Conservation (phyloP, 2,113 vertebrate genomes). For the Aldabrachelys gigantea region DNA sequence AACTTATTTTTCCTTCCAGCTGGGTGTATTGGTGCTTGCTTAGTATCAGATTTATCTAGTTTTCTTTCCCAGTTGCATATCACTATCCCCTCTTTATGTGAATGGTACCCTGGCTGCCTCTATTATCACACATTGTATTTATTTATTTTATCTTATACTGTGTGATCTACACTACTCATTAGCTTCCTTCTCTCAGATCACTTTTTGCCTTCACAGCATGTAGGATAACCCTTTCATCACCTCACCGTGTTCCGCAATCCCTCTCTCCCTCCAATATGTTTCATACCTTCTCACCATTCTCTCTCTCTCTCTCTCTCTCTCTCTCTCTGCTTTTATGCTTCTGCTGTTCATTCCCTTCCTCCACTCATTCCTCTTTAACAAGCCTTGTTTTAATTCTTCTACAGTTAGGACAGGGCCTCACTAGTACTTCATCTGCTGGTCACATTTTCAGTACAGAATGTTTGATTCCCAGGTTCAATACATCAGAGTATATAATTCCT, state of each 20-base stretch:
- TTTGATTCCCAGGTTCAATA: conserved; percentile 33
- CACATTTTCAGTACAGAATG: neutral
- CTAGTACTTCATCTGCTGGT: neutral
- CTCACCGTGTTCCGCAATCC: conserved; percentile 37
- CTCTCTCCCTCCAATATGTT: neutral
- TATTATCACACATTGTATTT: neutral
- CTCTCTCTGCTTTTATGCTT: conserved; percentile 19
- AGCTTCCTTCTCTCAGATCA: conserved; percentile 50
- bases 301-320: too few relatives aligned
- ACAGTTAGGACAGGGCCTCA: neutral
- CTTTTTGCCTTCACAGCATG: conserved; percentile 63
- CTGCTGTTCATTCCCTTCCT: neutral
- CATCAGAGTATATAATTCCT: conserved; percentile 25
- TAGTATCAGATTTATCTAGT: conserved; percentile 57
- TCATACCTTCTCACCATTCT: neutral
- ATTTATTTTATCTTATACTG: neutral
- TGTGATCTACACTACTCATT: conserved; percentile 49
- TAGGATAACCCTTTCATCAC: conserved; percentile 60
- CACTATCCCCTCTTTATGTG: conserved; percentile 70
- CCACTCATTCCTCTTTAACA: neutral
- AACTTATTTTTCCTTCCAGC: neutral
- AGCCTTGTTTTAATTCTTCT: neutral
- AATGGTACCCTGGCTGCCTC: conserved; percentile 56
- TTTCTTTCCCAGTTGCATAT: conserved; percentile 39
- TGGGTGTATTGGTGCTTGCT: conserved; percentile 20